Evolutionary conservation across 2,113 vertebrate genomes (phyloP).

Genomic region (Corynorhinus townsendii): DNA sequence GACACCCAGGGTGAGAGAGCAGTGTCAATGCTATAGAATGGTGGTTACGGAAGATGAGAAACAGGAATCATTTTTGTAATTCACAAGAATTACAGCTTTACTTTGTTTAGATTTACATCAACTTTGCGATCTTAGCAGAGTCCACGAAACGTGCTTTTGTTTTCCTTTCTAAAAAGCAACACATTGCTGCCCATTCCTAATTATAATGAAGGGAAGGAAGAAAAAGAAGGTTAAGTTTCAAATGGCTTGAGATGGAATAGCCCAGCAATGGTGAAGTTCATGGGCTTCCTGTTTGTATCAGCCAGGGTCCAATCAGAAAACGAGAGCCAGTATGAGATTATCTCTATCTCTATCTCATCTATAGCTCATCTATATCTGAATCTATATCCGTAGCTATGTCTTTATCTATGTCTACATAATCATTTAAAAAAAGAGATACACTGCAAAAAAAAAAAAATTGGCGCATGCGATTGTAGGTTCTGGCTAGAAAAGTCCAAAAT

Average conservation of each 20-base stretch:
- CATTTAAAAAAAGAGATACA: not conserved
- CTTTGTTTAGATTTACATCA: not conserved
- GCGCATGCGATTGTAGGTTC: not conserved
- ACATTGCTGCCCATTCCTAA: not conserved
- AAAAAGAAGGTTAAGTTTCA: not conserved
- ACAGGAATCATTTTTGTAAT: not conserved
- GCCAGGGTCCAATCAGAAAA: not conserved
- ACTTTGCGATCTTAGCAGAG: not conserved
- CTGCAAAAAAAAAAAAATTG: not conserved
- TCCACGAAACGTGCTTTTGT: not conserved
- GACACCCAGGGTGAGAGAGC: too few species aligned
- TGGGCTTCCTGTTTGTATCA: not conserved
- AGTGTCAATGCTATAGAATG: accelerated
- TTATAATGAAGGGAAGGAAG: not conserved
- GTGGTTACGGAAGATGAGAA: not conserved
- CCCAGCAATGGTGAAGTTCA: not conserved
- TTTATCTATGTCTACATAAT: not conserved
- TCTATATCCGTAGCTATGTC: not conserved
- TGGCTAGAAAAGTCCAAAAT: not conserved
- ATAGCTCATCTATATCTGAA: not conserved
- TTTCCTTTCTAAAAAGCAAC: not conserved
- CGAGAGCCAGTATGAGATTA: not conserved
- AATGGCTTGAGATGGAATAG: not conserved
- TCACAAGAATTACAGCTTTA: not conserved
- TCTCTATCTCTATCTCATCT: not conserved